These are phyloP conservation scores for Phrynosoma platyrhinos DNA, from an alignment of 2,113 vertebrate genomes.

Conservation along the genomic window DNA sequence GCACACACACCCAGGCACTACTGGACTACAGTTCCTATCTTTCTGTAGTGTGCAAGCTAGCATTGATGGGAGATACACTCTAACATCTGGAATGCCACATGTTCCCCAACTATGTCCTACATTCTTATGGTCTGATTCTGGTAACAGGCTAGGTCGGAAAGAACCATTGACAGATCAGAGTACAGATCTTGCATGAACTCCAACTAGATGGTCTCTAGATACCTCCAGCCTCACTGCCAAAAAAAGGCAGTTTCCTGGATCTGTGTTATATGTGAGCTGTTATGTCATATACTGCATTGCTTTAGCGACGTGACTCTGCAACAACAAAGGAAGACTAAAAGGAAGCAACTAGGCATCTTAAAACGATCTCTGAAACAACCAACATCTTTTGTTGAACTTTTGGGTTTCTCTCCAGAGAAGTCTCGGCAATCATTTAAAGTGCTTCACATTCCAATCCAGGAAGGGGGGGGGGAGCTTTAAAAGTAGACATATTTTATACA, in stretches of 20 bases:
- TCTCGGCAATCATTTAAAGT: slow-evolving; percentile 59
- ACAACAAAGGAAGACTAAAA: slow-evolving; percentile 1
- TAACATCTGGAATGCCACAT: no score
- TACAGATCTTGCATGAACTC: no score
- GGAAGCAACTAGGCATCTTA: slow-evolving; percentile 11
- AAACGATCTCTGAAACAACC: background rate
- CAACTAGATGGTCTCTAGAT: background rate
- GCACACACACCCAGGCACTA: no score
- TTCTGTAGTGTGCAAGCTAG: no score
- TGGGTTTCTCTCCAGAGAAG: slow-evolving; percentile 49
- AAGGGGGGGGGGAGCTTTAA: slow-evolving; percentile 20
- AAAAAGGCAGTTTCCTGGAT: background rate
- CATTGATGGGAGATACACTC: no score
- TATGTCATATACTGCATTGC: background rate
- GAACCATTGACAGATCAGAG: background rate
- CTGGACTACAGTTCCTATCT: no score
- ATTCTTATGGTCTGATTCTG: background rate
- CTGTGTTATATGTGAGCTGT: background rate
- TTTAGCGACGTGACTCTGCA: background rate
- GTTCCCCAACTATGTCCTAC: background rate
- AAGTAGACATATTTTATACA: slow-evolving; percentile 54
- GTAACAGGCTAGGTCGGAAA: background rate
- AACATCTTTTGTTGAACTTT: background rate
- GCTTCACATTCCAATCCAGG: slow-evolving; percentile 60
- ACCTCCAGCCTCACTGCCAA: background rate